These are phyloP conservation scores for Nasonia longicornis DNA, from an alignment of 1,140 invertebrate species.

Conservation along the genomic window DNA sequence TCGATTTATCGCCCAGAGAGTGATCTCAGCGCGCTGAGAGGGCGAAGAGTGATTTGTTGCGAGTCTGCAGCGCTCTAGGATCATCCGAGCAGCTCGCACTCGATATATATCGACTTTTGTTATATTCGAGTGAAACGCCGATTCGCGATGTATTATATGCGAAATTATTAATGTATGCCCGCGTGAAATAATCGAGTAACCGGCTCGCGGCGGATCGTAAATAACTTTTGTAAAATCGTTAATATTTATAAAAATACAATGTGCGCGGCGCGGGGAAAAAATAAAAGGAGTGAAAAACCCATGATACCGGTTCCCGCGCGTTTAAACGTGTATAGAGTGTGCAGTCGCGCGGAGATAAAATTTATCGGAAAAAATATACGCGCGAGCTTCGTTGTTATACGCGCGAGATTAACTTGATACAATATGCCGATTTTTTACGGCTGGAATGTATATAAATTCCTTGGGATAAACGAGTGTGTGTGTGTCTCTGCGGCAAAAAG, in stretches of 20 bases:
- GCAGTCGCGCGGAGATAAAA: conserved; percentile 6
- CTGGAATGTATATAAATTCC: conserved; percentile 1
- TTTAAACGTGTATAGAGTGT: background rate
- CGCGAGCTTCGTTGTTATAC: conserved; percentile 11
- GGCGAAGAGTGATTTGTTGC: conserved; percentile 23
- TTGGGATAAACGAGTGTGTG: background rate
- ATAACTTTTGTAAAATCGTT: conserved; percentile 35
- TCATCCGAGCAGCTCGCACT: too few species aligned
- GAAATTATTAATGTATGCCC: conserved; percentile 33
- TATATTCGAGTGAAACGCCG: too few species aligned
- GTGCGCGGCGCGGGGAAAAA: background rate
- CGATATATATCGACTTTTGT: too few species aligned
- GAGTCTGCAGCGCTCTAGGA: too few species aligned
- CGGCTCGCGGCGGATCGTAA: conserved; percentile 8
- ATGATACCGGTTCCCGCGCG: conserved; percentile 18
- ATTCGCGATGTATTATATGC: background rate
- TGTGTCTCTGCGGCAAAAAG: background rate
- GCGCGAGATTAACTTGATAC: background rate
- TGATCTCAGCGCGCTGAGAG: background rate
- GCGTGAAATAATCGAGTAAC: background rate
- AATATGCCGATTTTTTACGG: conserved; percentile 5
- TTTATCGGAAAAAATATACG: conserved; percentile 18
- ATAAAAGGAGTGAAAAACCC: background rate
- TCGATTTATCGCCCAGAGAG: conserved; percentile 18
- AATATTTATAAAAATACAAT: conserved; percentile 38